Evolutionary conservation across 2,888 invertebrate genomes (phyloP), one percentile per base, ranked within the genome.

Genomic region (Mimachlamys varia): DNA sequence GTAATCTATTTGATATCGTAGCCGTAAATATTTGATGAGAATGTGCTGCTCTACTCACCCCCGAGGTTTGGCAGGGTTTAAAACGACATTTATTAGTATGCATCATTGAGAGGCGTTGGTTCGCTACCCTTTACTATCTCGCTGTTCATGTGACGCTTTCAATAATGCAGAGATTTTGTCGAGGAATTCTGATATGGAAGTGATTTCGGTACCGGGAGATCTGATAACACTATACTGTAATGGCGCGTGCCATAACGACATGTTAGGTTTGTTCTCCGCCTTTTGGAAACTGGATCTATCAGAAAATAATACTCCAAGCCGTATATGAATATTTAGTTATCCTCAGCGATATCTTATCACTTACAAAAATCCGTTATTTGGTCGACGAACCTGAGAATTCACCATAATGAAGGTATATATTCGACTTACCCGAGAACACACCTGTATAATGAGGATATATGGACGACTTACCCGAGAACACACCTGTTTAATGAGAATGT

Each of bases 121-220:
- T 76, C 33, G 76, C 76, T 7, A 33, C 76, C 22, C 22, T 62
- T 22, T 62, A 19, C 2, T 27, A 76, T 76, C 76, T 76, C 27
- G 22, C 76, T 10, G 27, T 76, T 76, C 15, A 76, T 76, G 27
- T 76, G 76, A 76, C 76, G 27, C 76, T 76, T 76, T 76, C 76
- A 76, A 76, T 76, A 76, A 76, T 76, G 76, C 76, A 76, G 76
- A 76, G 76, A 76, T 76, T 76, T 76, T 33, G 19, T 76, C 76
- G 27, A 76, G 76, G 27, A 76, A 76, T 76, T 10, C 76, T 76
- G 27, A 76, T 33, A 76, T 76, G 76, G 76, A 76, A 76, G 76
- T 76, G 76, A 76, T 76, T 76, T 76, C 33, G 76, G 7, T 76
- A 27, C 33, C 76, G 13, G 12, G 10, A 33, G 12, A 33, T 76